phyloP scores from a whole-genome alignment of 1,140 invertebrate genomes.

The Lerema accius region DNA sequence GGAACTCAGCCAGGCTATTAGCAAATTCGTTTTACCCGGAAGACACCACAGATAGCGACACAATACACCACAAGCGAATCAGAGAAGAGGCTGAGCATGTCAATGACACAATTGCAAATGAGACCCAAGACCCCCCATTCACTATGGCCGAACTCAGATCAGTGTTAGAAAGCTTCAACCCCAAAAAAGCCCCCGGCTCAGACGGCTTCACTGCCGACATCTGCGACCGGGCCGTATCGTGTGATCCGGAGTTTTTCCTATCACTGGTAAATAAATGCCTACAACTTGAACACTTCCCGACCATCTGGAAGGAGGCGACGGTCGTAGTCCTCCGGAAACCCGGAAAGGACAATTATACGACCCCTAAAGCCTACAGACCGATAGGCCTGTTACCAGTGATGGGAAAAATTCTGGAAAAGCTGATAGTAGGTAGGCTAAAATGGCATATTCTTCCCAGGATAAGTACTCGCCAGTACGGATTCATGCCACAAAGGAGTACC shows the following conservation, averaged over 20 bases:
- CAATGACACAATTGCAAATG: too few species aligned
- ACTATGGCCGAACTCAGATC: conserved; percentile 1
- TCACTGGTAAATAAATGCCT: not conserved
- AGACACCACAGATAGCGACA: conserved; percentile 3
- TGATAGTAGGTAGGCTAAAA: too few species aligned
- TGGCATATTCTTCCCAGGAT: too few species aligned
- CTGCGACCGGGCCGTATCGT: not conserved
- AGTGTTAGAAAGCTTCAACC: conserved; percentile 13
- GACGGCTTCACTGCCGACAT: conserved; percentile 33
- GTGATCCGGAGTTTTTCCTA: too few species aligned
- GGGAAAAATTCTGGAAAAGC: too few species aligned
- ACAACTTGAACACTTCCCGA: not conserved
- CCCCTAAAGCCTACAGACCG: conserved; percentile 3
- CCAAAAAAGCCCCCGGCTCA: conserved; percentile 31
- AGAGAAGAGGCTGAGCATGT: too few species aligned
- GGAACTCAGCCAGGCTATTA: conserved; percentile 5
- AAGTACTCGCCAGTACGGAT: too few species aligned
- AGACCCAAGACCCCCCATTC: conserved; percentile 28
- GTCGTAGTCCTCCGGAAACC: conserved; percentile 6
- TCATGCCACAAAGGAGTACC: too few species aligned
- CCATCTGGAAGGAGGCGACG: not conserved
- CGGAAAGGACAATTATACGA: not conserved
- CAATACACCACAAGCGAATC: too few species aligned
- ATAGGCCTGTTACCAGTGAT: not conserved
- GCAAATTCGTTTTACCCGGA: conserved; percentile 28